Conservation (phyloP, 2,888 invertebrate species). For the Oligia fasciuncula region DNA sequence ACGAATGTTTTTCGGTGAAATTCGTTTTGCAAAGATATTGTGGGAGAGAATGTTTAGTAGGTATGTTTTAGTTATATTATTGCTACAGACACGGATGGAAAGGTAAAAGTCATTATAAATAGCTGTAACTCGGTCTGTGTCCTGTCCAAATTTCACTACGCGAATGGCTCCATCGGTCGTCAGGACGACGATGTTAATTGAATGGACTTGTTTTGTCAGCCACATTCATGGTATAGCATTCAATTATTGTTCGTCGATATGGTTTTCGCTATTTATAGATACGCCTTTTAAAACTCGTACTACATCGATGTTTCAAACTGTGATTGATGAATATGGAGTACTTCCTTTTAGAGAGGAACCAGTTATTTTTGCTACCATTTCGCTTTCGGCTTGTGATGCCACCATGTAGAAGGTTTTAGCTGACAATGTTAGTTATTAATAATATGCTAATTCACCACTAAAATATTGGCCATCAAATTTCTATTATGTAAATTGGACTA, state of each 20-base stretch:
- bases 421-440: conserved; percentile 4
- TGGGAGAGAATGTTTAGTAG: conserved; percentile 36
- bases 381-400: not conserved
- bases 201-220: conserved; percentile 80
- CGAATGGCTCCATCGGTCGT: conserved; percentile 77
- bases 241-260: conserved; percentile 60
- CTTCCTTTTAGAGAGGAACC: not conserved
- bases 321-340: conserved; percentile 3
- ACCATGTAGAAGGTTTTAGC: not conserved
- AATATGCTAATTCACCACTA: conserved; percentile 15
- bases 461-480: conserved; percentile 29
- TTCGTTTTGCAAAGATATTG: conserved; percentile 54
- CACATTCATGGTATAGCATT: conserved; percentile 73
- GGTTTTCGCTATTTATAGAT: conserved; percentile 29
- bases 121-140: conserved; percentile 33
- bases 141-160: conserved; percentile 76
- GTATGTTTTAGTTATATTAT: conserved; percentile 48
- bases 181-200: conserved; percentile 77
- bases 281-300: not conserved
- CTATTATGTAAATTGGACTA: conserved; percentile 30
- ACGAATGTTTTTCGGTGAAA: conserved; percentile 49
- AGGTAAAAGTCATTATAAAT: conserved; percentile 30
- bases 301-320: not conserved
- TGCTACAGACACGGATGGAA: conserved; percentile 17
- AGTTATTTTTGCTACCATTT: not conserved